Conservation (phyloP, 2,888 invertebrate species). For the Strigamia maritima region DNA sequence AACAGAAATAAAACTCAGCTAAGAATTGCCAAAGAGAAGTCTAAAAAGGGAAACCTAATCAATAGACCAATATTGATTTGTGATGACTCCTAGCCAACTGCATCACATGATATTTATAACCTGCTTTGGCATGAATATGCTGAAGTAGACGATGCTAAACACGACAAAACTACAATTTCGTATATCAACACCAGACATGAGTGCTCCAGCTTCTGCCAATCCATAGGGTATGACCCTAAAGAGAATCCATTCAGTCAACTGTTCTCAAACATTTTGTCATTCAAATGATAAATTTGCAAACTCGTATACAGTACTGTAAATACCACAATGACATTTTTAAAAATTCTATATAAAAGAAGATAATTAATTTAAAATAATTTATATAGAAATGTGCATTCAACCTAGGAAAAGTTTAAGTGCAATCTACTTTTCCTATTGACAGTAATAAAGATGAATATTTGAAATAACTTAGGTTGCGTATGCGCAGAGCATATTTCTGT, state of each 20-base stretch:
- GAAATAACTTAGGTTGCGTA: no score
- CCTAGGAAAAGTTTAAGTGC: no score
- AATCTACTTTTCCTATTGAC: no score
- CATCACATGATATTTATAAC: not conserved
- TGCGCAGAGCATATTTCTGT: no score
- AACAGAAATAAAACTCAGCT: not conserved
- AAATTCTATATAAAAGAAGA: no score
- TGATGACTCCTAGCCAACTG: not conserved
- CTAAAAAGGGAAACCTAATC: not conserved
- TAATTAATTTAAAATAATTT: no score
- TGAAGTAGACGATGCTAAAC: not conserved
- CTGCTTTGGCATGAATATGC: not conserved
- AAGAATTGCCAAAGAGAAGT: not conserved
- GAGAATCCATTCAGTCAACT: not conserved
- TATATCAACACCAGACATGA: slow-evolving; percentile 11
- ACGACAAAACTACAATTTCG: not conserved
- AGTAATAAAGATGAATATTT: no score
- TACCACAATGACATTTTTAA: no score
- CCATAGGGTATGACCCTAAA: not conserved
- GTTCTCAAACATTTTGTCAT: not conserved
- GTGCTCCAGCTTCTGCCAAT: not conserved
- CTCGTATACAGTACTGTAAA: no score
- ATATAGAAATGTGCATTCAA: no score
- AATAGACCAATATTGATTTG: not conserved
- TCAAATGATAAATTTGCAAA: not conserved